Conservation (phyloP, 2,797 vertebrate genomes). For the Cynopterus sphinx region DNA sequence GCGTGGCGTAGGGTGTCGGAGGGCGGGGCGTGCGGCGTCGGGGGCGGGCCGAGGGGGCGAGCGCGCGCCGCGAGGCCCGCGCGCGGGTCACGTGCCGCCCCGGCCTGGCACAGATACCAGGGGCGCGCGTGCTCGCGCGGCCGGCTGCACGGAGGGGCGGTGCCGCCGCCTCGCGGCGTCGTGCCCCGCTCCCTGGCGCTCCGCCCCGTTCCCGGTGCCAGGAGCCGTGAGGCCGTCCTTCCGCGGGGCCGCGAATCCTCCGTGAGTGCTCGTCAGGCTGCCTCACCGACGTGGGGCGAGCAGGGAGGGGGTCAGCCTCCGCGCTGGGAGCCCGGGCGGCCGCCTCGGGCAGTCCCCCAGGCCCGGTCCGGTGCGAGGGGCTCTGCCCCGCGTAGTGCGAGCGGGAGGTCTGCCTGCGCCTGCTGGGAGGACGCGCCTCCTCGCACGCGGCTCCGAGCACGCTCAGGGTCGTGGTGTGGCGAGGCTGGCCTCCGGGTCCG, state of each 20-base stretch:
- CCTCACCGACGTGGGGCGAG: neutral
- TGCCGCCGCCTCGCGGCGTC: rapidly evolving
- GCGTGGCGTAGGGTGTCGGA: neutral
- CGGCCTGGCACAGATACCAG: rapidly evolving
- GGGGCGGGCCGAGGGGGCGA: neutral
- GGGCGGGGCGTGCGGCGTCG: too few species aligned
- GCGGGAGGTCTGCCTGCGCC: neutral
- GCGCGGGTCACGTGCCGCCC: constrained; percentile 49
- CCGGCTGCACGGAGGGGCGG: neutral
- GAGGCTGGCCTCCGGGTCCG: neutral
- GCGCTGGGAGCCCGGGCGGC: neutral
- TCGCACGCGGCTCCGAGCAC: neutral
- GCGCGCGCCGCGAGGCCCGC: neutral
- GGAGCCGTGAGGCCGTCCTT: neutral
- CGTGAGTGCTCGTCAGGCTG: neutral
- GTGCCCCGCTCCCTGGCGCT: rapidly evolving
- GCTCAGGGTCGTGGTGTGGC: neutral
- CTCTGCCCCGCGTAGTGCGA: neutral
- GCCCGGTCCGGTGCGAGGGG: neutral
- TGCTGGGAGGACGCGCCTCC: neutral
- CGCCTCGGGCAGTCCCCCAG: constrained; percentile 57
- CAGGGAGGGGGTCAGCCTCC: neutral
- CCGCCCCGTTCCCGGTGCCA: rapidly evolving
- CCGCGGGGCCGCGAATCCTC: neutral
- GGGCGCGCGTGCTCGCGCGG: neutral